Evolutionary conservation across 2,113 vertebrate species (phyloP).

Genomic region (Romanogobio albipinnatus): DNA sequence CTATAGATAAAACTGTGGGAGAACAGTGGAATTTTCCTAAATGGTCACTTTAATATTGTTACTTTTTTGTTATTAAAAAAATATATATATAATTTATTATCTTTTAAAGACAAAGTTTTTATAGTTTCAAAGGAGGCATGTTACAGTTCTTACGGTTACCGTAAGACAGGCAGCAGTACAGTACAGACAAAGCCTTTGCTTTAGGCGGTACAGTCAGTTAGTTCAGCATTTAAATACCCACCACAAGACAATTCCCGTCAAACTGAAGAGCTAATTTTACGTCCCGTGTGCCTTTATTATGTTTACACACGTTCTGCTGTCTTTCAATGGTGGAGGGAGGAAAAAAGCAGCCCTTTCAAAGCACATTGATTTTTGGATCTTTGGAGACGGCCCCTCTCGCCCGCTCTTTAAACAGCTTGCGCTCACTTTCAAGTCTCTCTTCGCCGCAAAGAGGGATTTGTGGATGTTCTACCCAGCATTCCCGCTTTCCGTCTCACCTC

Average conservation of each 20-base stretch:
- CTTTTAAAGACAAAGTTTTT: no score
- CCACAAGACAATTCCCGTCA: neutral
- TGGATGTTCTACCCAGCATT: constrained; percentile 17
- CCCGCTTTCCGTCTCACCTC: constrained; percentile 38
- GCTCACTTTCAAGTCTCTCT: constrained; percentile 27
- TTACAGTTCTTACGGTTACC: neutral
- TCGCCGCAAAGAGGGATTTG: neutral
- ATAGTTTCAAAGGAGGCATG: neutral
- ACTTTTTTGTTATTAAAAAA: no score
- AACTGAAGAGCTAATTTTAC: constrained; percentile 25
- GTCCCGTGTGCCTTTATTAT: neutral
- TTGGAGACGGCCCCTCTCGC: constrained; percentile 21
- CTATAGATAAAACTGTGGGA: no score
- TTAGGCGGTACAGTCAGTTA: neutral
- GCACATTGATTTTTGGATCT: constrained; percentile 42
- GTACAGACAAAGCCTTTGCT: no score
- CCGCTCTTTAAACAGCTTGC: constrained; percentile 40
- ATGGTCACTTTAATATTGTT: no score
- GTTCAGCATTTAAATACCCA: neutral
- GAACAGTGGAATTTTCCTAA: no score
- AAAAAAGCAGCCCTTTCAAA: neutral
- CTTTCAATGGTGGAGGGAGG: neutral
- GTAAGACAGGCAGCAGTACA: neutral
- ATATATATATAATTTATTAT: no score
- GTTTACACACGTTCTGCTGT: neutral